Evolutionary conservation across 2,888 invertebrate genomes (phyloP).

Genomic region (Adela reaumurella): DNA sequence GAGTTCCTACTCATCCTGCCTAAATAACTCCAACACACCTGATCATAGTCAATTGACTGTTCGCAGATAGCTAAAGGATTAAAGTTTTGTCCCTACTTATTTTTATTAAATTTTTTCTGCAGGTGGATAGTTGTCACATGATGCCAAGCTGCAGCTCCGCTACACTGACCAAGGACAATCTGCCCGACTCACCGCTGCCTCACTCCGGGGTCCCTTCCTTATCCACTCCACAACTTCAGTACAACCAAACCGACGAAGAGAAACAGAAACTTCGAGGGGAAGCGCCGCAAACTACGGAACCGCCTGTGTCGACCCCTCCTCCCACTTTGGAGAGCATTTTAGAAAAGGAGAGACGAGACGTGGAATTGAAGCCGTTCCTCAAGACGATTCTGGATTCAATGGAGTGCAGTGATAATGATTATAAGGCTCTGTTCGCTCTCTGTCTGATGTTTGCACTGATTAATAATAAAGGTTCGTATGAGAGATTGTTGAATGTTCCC

Average conservation of each 20-base stretch:
- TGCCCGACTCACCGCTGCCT: slow-evolving; percentile 48
- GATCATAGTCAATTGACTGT: too few relatives aligned
- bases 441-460: slow-evolving; percentile 91
- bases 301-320: slow-evolving; percentile 20
- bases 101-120: too few relatives aligned
- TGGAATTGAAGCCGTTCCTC: slow-evolving; percentile 73
- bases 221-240: slow-evolving; percentile 42
- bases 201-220: slow-evolving; percentile 45
- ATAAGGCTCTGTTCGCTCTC: slow-evolving; percentile 85
- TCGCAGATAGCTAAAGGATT: too few relatives aligned
- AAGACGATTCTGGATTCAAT: slow-evolving; percentile 85
- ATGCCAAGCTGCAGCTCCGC: slow-evolving; percentile 6
- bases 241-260: slow-evolving; percentile 91
- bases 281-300: slow-evolving; percentile 16
- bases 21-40: too few relatives aligned
- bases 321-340: slow-evolving; percentile 28
- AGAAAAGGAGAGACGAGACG: slow-evolving; percentile 36
- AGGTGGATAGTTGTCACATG: too few relatives aligned
- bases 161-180: slow-evolving; percentile 25
- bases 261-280: slow-evolving; percentile 63
- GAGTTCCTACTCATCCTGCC: too few relatives aligned
- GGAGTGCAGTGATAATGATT: slow-evolving; percentile 91
- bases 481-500: slow-evolving; percentile 19
- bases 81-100: too few relatives aligned
- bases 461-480: slow-evolving; percentile 95